A percentile compares a stretch with the other conserved stretches of the same genome.
phyloP scores from a whole-genome alignment of 2,888 invertebrate species.

The Drosophila helvetica region DNA sequence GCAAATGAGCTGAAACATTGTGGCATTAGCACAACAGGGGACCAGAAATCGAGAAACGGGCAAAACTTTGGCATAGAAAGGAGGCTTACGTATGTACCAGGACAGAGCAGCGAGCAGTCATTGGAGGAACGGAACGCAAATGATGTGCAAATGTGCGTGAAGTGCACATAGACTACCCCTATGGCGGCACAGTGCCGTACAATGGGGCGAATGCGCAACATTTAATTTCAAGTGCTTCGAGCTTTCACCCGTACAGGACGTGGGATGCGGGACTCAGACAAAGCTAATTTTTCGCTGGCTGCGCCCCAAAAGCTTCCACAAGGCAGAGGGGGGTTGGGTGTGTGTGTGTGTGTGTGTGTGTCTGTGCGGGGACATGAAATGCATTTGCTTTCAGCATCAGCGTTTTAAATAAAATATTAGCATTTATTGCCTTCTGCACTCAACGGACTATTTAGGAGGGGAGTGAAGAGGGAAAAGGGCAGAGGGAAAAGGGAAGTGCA shows the following conservation, averaged over 20 bases:
- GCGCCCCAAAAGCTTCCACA: conserved; percentile 20
- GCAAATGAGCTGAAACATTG: conserved; percentile 61
- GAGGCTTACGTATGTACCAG: conserved; percentile 41
- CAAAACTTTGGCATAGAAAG: conserved; percentile 42
- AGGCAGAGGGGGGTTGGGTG: background rate
- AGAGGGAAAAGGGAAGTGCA: background rate
- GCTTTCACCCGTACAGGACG: conserved; percentile 18
- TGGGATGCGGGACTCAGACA: conserved; percentile 11
- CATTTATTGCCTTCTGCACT: conserved; percentile 74
- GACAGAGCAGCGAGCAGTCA: conserved; percentile 29
- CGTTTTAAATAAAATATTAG: conserved; percentile 73
- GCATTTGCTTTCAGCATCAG: conserved; percentile 50
- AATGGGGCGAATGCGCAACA: conserved; percentile 66
- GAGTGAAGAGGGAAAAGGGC: background rate
- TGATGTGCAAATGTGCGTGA: conserved; percentile 66
- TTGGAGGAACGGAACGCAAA: conserved; percentile 51
- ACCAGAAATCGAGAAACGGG: conserved; percentile 32
- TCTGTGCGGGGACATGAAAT: conserved; percentile 33
- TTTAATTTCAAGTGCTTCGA: conserved; percentile 58
- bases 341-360: conserved; percentile 23
- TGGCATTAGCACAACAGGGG: conserved; percentile 42
- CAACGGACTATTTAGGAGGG: conserved; percentile 53
- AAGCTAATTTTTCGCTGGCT: conserved; percentile 45
- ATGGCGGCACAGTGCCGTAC: conserved; percentile 13
- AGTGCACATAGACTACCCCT: conserved; percentile 22